Evolutionary conservation across 2,888 invertebrate genomes (phyloP).

Genomic region (Pyrgus malvae): DNA sequence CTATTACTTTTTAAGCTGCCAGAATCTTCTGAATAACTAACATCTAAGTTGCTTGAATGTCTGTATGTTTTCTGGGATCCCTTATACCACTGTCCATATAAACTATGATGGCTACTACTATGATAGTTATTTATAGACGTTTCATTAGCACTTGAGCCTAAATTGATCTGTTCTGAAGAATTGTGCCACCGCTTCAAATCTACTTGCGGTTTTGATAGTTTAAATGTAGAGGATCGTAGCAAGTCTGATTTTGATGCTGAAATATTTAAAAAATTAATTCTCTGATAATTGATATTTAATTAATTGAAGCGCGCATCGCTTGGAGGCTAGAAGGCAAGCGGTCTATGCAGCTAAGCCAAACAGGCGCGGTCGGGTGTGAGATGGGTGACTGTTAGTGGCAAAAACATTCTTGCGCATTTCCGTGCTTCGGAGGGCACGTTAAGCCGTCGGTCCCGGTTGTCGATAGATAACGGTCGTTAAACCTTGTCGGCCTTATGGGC

Average conservation of each 20-base stretch:
- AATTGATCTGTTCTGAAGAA: constrained; percentile 67
- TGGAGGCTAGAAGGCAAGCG: too few species aligned
- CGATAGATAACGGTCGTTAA: too few species aligned
- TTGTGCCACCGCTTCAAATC: constrained; percentile 82
- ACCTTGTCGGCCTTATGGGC: too few species aligned
- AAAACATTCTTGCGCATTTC: too few species aligned
- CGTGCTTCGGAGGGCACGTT: too few species aligned
- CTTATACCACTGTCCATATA: constrained; percentile 67
- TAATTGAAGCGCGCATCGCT: too few species aligned
- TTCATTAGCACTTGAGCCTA: constrained; percentile 49
- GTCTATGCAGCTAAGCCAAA: too few species aligned
- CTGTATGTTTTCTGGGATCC: constrained; percentile 54
- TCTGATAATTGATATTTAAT: too few species aligned
- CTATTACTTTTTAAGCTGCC: constrained; percentile 85
- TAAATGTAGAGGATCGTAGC: constrained; percentile 61
- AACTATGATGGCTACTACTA: constrained; percentile 64
- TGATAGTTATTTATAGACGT: constrained; percentile 65
- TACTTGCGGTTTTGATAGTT: constrained; percentile 69
- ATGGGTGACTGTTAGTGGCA: too few species aligned
- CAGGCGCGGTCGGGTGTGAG: too few species aligned
- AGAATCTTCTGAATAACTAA: constrained; percentile 85
- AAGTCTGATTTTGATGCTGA: constrained; percentile 60
- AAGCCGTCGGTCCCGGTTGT: too few species aligned
- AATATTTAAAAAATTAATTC: constrained; percentile 31
- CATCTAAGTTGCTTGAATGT: constrained; percentile 73